Evolutionary conservation across 2,888 invertebrate species (phyloP).

Genomic region (Ditylenchus weischeri): DNA sequence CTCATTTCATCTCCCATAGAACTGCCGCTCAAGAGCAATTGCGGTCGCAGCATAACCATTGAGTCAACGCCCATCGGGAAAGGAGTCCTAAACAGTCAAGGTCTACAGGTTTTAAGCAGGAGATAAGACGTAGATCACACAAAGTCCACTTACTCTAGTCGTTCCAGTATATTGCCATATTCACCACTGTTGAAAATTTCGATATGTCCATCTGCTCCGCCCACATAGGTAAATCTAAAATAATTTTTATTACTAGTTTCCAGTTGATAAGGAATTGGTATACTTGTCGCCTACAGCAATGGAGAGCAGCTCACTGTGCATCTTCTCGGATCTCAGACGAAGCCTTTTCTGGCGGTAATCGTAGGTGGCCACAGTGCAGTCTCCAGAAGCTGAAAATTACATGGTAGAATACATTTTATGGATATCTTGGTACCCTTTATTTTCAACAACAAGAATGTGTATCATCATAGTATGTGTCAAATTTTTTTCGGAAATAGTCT

Average conservation of each 20-base stretch:
- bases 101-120: too few relatives aligned
- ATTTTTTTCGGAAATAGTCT: too few relatives aligned
- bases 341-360: constrained; percentile 33
- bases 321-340: constrained; percentile 42
- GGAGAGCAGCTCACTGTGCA: constrained; percentile 46
- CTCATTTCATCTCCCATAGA: constrained; percentile 26
- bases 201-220: constrained; percentile 45
- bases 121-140: too few relatives aligned
- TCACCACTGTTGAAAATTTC: constrained; percentile 49
- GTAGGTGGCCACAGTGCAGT: constrained; percentile 29
- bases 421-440: not conserved
- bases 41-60: constrained; percentile 19
- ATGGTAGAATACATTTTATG: constrained; percentile 5
- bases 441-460: too few relatives aligned
- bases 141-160: constrained; percentile 30
- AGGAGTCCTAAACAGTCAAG: constrained; percentile 23
- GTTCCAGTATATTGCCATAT: constrained; percentile 47
- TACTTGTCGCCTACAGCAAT: constrained; percentile 42
- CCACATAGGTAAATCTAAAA: constrained; percentile 44
- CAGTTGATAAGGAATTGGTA: not conserved
- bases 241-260: too few relatives aligned
- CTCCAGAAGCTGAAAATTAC: constrained; percentile 27
- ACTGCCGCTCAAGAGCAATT: constrained; percentile 27
- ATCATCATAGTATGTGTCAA: too few relatives aligned
- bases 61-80: constrained; percentile 40